Base-by-base conservation (phyloP, 2,888 invertebrate genomes). In the Plebejus argus region DNA sequence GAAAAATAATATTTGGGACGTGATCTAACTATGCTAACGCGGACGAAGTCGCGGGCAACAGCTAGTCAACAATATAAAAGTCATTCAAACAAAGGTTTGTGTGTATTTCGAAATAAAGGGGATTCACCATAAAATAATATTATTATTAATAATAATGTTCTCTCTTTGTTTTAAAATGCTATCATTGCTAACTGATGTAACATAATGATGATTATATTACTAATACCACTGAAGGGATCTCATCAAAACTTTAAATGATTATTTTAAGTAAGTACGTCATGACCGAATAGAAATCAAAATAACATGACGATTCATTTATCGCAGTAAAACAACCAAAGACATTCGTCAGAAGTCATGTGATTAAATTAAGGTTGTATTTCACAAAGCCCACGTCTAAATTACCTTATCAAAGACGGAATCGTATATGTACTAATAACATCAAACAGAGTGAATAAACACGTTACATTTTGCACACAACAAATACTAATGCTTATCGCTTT, bases 401-500 rank as follows among this genome's bases (percentile, higher is more conserved):
- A 28, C 15, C 66, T 66, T 66, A 66, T 66, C 66, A 28, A 28
- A 28, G 15, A 28, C 66, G 66, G 66, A 66, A 66, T 28, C 2
- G 28, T 28, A 4, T 66, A 15, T 28, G 12, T 66, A 15, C 23
- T 66, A 23, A 23, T 8, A 20, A 58, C 20, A 23, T 61, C 12
- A 23, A 61, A 66, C 28, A 66, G 28, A 28, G 3, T 3, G 66
- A 28, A 66, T 28, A 66, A 66, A 28, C 66, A 66, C 66, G 23
- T 23, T 3, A 61, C 10, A 61, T 61, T 61, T 23, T 66, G 66
- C 28, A 66, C 61, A 66, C 15, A 28, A 49, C 28, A 28, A 66
- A 66, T 66, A 28, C 23, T 53, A 20, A 49, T 39, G 74, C 74
- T 74, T 74, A 74, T 74, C 74, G 23, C 61, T 66, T 53, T 23